Evolutionary conservation across 1,140 invertebrate genomes (phyloP).

Genomic region (Pinna nobilis): DNA sequence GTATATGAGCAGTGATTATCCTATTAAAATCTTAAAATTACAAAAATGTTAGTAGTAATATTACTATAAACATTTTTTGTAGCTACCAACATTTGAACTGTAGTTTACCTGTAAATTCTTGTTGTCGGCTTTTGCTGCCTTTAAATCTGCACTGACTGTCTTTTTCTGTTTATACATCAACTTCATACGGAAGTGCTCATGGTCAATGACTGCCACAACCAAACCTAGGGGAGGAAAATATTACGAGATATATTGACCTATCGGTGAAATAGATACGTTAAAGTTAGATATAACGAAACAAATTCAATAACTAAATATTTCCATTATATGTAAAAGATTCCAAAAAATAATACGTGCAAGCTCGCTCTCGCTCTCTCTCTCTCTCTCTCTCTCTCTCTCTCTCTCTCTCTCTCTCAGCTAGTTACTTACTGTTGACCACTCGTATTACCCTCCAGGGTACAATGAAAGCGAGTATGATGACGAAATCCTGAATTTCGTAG

Average conservation of each 20-base stretch:
- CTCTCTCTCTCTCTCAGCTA: background rate
- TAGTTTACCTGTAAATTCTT: constrained; percentile 30
- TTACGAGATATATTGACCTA: too few species aligned
- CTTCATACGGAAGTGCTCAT: constrained; percentile 68
- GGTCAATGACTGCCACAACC: constrained; percentile 67
- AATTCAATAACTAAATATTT: too few species aligned
- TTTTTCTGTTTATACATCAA: constrained; percentile 69
- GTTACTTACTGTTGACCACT: constrained; percentile 68
- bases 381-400: background rate
- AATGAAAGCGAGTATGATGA: constrained; percentile 64
- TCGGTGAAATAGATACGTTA: too few species aligned
- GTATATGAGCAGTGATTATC: background rate
- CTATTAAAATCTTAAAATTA: background rate
- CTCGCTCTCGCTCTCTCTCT: too few species aligned
- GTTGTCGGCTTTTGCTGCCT: constrained; percentile 22
- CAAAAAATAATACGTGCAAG: constrained; percentile 6
- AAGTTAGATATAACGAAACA: too few species aligned
- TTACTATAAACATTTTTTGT: background rate
- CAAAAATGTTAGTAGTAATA: background rate
- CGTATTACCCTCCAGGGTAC: constrained; percentile 69
- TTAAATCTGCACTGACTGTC: constrained; percentile 41
- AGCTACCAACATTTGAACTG: constrained; percentile 42
- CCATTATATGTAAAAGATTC: constrained; percentile 18
- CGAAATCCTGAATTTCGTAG: constrained; percentile 64
- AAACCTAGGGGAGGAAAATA: constrained; percentile 56